phyloP scores from a whole-genome alignment of 2,113 vertebrate genomes.

The Synchiropus splendidus region DNA sequence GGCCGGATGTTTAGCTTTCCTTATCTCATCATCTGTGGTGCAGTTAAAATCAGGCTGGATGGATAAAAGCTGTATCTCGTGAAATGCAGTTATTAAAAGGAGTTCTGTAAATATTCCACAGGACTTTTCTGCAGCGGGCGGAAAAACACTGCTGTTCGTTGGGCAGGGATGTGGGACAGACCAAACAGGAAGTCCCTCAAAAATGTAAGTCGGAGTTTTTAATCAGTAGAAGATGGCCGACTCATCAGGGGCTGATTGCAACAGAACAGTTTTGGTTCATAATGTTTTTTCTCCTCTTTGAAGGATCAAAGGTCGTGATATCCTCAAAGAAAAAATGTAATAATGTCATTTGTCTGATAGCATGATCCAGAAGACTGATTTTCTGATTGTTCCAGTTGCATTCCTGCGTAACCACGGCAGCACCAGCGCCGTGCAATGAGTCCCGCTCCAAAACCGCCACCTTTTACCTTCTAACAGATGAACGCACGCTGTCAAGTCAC shows the following conservation, averaged over 20 bases:
- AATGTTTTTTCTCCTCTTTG: slow-evolving; percentile 41
- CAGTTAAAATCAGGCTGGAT: slow-evolving; percentile 18
- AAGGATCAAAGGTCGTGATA: slow-evolving; percentile 49
- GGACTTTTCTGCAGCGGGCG: slow-evolving; percentile 28
- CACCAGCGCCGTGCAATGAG: slow-evolving; percentile 32
- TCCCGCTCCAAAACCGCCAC: slow-evolving; percentile 17
- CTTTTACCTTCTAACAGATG: slow-evolving; percentile 1
- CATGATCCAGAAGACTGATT: slow-evolving; percentile 34
- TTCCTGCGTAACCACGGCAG: slow-evolving; percentile 25
- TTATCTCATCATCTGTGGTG: slow-evolving; percentile 44
- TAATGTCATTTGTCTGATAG: slow-evolving; percentile 37
- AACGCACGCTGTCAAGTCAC: not conserved
- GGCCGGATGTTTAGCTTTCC: slow-evolving; percentile 55
- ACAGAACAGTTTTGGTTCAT: slow-evolving; percentile 42
- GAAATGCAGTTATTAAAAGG: slow-evolving; percentile 57
- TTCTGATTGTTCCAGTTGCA: slow-evolving; percentile 42
- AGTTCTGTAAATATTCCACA: slow-evolving; percentile 43
- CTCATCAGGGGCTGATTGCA: slow-evolving; percentile 56
- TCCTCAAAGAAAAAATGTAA: slow-evolving; percentile 49
- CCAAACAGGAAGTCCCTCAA: slow-evolving; percentile 71
- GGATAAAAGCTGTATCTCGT: slow-evolving; percentile 7
- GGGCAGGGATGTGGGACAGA: slow-evolving; percentile 61
- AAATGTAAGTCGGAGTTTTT: slow-evolving; percentile 62
- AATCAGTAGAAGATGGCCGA: slow-evolving; percentile 59
- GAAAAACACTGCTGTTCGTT: slow-evolving; percentile 16